Base-by-base conservation (phyloP, 1,140 invertebrate genomes). In the Venustaconcha ellipsiformis region DNA sequence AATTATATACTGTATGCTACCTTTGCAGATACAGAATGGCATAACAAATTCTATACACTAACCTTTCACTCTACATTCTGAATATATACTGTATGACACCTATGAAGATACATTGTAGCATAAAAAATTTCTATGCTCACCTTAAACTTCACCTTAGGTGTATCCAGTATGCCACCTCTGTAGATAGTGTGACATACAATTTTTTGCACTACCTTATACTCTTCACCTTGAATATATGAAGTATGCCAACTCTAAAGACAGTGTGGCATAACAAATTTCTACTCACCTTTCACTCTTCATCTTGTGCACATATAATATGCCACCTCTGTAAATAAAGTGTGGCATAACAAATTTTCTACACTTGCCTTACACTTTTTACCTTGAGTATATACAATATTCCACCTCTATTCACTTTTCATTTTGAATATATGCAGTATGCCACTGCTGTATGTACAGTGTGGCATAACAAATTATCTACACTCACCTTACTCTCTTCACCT, bases 401-500 rank as follows among this genome's bases (percentile, higher is more conserved):
- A n/a, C 8, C 59, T n/a, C 23, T 62, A 5, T 12, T 11, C 62
- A 57, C 20, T 60, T 23, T 18, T 70, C 59, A 37, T 60, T 60
- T 15, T 62, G 18, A 13, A 62, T 17, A 18, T 55, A 70, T 26
- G 23, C 26, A 62, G 60, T 70, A 48, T 48, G 37, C 37, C 37
- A 48, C 15, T 2, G 26, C 14, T 14, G 15, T 15, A 70, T 14
- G 60, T 60, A 62, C 69, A 70, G 60, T 59, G 26, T 23, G 14
- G 55, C 14, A 15, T 14, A 67, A 20, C 12, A 20, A 66, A 66
- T 12, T 11, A 30, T 17, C 30, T 18, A 37, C 14, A 66, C 18
- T 23, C 66, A 37, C 30, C 62, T 72, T 70, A 65, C 63, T 72
- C n/a, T 77, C 69, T 55, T 72, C 75, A 67, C 72, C 75, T 57